A percentile compares a stretch with the other conserved stretches of the same genome.
Conservation (phyloP, 92 coral and sea anemone genomes). For the Pocillopora grandis region DNA sequence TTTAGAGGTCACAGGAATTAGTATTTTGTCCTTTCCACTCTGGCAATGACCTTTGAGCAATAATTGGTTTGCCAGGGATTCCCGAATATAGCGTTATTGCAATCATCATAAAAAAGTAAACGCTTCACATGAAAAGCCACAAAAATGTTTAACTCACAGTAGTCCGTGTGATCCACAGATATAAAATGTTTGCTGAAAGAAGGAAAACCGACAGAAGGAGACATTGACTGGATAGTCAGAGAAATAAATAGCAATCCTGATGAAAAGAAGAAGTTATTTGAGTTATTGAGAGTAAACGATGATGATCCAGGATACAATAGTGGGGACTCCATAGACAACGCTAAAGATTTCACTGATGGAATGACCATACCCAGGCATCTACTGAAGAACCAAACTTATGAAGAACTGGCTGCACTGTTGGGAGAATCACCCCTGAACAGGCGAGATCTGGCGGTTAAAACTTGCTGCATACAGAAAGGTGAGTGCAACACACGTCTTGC, state of each 20-base stretch:
- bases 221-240: slow-evolving; percentile 7
- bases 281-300: slow-evolving; percentile 1
- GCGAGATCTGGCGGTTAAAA: background rate
- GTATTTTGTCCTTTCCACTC: too few relatives aligned
- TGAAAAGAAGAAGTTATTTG: background rate
- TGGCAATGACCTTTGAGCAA: too few relatives aligned
- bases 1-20: too few relatives aligned
- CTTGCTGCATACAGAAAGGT: slow-evolving; percentile 15
- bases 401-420: background rate
- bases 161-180: background rate
- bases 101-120: too few relatives aligned
- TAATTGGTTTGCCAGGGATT: too few relatives aligned
- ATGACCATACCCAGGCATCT: background rate
- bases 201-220: slow-evolving; percentile 5
- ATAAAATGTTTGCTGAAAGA: slow-evolving; percentile 14
- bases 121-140: background rate
- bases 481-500: background rate
- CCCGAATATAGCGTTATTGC: too few relatives aligned
- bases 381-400: background rate
- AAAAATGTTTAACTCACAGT: background rate
- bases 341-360: slow-evolving; percentile 1
- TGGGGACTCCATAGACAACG: background rate
- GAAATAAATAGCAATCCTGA: slow-evolving; percentile 3
- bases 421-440: background rate
- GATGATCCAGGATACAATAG: background rate